Base-by-base conservation (phyloP, 1,140 invertebrate genomes). In the Drosophila repletoides region DNA sequence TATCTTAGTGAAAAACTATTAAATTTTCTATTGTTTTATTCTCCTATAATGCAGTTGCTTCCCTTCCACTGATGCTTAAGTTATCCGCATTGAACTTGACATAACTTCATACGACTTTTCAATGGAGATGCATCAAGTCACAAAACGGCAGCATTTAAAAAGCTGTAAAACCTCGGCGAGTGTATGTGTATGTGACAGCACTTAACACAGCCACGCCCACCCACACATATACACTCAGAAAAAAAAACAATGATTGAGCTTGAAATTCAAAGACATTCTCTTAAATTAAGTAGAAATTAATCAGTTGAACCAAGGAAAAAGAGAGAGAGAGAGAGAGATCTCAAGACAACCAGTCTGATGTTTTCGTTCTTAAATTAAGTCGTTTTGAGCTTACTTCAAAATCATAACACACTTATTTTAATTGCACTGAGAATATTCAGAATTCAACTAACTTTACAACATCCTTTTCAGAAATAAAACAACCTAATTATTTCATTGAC, bases 321-420 rank as follows among this genome's bases (percentile, higher is more conserved):
- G 5, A 10, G 24, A 3, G 36, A 24, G 7, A 21, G 31, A 1
- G 26, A 5, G 17, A 17, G 34, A 31, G 60, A 59, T 36, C 12
- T 45, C 45, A 68, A 72, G 61, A 19, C 79, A 66, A 76, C 65
- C 63, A 76, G 17, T 43, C 12, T n/a, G n/a, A n/a, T n/a, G n/a
- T n/a, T n/a, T n/a, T n/a, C n/a, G n/a, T n/a, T n/a, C n/a, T n/a
- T n/a, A n/a, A n/a, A n/a, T n/a, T n/a, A n/a, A n/a, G n/a, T n/a
- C n/a, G n/a, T n/a, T n/a, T n/a, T n/a, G n/a, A n/a, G n/a, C n/a
- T n/a, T n/a, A n/a, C n/a, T n/a, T n/a, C n/a, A n/a, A n/a, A n/a
- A n/a, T n/a, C n/a, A n/a, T n/a, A n/a, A n/a, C n/a, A n/a, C n/a
- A n/a, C n/a, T n/a, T n/a, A n/a, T n/a, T n/a, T n/a, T n/a, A n/a